These are phyloP conservation scores for Proisotoma minuta DNA, from an alignment of 2,888 invertebrate species.

Conservation along the genomic window DNA sequence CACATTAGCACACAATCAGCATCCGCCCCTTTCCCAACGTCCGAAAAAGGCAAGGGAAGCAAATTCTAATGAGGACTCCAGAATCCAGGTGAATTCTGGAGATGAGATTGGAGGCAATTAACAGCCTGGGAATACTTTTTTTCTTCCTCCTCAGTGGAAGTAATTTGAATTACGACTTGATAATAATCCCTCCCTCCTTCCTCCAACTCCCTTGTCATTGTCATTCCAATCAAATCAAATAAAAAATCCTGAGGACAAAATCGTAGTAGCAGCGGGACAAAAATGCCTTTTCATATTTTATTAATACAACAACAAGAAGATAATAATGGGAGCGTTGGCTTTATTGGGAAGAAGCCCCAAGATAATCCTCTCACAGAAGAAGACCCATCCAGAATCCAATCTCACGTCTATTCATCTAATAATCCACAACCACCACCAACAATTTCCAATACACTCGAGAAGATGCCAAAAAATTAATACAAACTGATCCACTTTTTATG, in stretches of 20 bases:
- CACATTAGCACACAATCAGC: neutral
- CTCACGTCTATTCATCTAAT: conserved; percentile 2
- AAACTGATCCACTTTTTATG: conserved; percentile 6
- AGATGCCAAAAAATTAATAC: conserved; percentile 3
- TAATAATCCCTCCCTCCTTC: neutral
- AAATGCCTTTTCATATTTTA: conserved; percentile 5
- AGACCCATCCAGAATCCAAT: conserved; percentile 3
- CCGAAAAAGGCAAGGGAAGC: too few species aligned
- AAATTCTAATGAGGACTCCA: too few species aligned
- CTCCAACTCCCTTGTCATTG: neutral
- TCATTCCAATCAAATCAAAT: neutral
- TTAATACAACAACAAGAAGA: neutral
- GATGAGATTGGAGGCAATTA: conserved; percentile 1
- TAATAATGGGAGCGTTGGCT: neutral
- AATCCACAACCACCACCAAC: conserved; percentile 1
- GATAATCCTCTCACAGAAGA: conserved; percentile 4
- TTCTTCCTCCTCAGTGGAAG: too few species aligned
- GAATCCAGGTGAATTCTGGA: too few species aligned
- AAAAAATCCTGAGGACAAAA: neutral
- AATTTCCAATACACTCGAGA: neutral
- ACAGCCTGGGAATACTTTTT: neutral
- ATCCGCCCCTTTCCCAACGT: conserved; percentile 3
- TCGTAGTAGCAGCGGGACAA: neutral
- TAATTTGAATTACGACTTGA: too few species aligned
- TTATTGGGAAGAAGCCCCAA: neutral